Evolutionary conservation across 2,888 invertebrate genomes (phyloP).

Genomic region (Unio delphinus): DNA sequence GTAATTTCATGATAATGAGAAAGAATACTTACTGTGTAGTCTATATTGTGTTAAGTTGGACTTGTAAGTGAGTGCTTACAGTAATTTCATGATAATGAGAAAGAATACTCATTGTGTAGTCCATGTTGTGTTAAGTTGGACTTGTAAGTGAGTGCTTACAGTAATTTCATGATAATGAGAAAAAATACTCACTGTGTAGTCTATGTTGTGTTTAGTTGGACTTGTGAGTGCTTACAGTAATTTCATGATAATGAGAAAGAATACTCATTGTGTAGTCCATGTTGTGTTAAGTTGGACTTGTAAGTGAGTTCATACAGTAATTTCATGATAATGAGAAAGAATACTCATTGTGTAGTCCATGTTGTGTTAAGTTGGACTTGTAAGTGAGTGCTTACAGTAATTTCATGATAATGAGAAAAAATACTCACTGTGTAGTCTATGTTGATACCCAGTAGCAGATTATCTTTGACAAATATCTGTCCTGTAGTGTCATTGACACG

Average conservation of each 20-base stretch:
- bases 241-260: no score
- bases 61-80: background rate
- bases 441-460: slow-evolving; percentile 37
- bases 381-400: background rate
- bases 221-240: no score
- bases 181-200: slow-evolving; percentile 33
- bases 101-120: slow-evolving; percentile 34
- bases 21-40: slow-evolving; percentile 33
- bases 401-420: background rate
- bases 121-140: slow-evolving; percentile 7
- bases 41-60: slow-evolving; percentile 7
- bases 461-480: slow-evolving; percentile 22
- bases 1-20: background rate
- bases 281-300: no score
- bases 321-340: no score
- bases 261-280: no score
- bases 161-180: background rate
- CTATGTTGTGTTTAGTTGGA: slow-evolving; percentile 5
- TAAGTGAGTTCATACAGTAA: no score
- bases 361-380: background rate
- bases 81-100: background rate
- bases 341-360: background rate
- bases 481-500: slow-evolving; percentile 36
- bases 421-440: slow-evolving; percentile 37
- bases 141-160: background rate